phyloP scores from a whole-genome alignment of 2,888 invertebrate genomes.

The Nyleta sp. region DNA sequence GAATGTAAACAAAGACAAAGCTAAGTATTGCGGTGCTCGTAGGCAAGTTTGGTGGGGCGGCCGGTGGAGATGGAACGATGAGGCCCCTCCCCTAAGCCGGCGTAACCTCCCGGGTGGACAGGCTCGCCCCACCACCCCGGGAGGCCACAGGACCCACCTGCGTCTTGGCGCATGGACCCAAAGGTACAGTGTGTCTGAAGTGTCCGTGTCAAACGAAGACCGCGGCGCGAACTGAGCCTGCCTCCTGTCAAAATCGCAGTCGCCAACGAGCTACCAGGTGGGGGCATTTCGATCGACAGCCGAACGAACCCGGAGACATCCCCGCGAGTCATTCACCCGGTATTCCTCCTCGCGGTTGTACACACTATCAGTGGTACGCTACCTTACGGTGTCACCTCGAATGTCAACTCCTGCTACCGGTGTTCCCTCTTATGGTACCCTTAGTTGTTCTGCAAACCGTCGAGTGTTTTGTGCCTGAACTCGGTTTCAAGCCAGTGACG shows the following conservation, averaged over 20 bases:
- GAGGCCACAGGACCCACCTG: conserved; percentile 57
- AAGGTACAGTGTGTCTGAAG: conserved; percentile 54
- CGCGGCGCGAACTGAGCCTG: conserved; percentile 33
- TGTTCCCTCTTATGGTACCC: neutral
- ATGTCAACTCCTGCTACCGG: too few relatives aligned
- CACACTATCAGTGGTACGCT: conserved; percentile 6
- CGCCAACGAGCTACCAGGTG: conserved; percentile 30
- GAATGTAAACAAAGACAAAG: conserved; percentile 63
- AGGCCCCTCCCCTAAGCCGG: conserved; percentile 58
- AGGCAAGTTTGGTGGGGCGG: conserved; percentile 41
- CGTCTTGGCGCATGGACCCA: conserved; percentile 56
- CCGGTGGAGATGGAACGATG: conserved; percentile 44
- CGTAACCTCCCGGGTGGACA: conserved; percentile 38
- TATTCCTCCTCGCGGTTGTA: conserved; percentile 34
- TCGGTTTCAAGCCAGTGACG: conserved; percentile 1
- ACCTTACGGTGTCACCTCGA: conserved; percentile 6
- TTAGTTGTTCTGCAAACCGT: neutral
- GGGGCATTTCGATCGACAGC: conserved; percentile 41
- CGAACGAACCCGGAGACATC: conserved; percentile 37
- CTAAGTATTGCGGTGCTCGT: conserved; percentile 33
- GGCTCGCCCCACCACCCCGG: conserved; percentile 25
- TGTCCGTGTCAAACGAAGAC: conserved; percentile 49
- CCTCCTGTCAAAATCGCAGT: conserved; percentile 51
- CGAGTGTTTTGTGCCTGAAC: conserved; percentile 25
- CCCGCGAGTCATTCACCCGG: conserved; percentile 59